Base-by-base conservation (phyloP, 1,140 invertebrate genomes). In the Melipona quadrifasciata region DNA sequence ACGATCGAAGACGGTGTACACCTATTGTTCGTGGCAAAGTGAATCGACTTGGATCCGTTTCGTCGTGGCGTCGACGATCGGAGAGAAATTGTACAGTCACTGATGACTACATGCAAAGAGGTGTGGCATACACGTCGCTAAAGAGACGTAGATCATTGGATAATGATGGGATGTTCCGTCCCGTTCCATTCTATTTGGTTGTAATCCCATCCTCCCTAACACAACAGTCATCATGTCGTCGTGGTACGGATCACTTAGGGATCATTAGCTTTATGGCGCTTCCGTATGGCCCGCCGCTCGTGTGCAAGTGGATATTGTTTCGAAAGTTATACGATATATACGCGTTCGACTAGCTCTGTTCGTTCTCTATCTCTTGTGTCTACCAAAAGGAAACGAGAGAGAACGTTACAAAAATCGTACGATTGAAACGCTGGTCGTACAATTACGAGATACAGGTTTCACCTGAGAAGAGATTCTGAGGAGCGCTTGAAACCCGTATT, bases 161-260 rank as follows among this genome's bases (percentile, higher is more conserved):
- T 92, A 92, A 92, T 92, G 90, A 92, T 92, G 85, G 91, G 91
- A 92, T 92, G 91, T 92, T 87, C 83, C 89, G 78, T 90, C 86
- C 86, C 91, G 88, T 91, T 90, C 90, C 85, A 82, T 91, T 89
- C 81, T 85, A 76, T 87, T 90, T 89, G 89, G 55, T 86, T 87
- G 85, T 89, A 87, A 87, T 92, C 89, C 76, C 87, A 85, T 91
- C 89, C 89, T 90, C 89, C 76, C 85, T 88, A 81, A 87, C 74
- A 86, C 84, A 89, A 88, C 90, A 90, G 85, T 91, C 88, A 91
- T 91, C 90, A 84, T 86, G 89, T 90, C 88, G 88, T 91, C 89
- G 86, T 89, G 84, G 87, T 89, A 90, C 89, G 89, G 87, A 90
- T 90, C 89, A 90, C 90, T 90, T 91, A 90, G 84, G 87, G 83